Conservation (phyloP, 2,113 vertebrate species). For the Paratilapia polleni region DNA sequence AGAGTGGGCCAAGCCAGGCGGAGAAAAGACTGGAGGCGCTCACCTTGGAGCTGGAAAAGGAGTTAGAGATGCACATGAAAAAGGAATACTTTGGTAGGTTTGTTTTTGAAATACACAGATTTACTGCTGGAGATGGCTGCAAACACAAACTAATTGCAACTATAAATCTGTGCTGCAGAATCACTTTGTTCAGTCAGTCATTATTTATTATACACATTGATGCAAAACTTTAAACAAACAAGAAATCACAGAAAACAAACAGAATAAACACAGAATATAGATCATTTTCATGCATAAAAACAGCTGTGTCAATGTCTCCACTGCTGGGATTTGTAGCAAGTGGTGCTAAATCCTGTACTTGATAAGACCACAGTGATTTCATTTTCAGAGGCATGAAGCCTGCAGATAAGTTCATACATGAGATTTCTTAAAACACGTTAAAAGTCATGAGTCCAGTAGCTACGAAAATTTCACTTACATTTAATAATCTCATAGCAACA, state of each 20-base stretch:
- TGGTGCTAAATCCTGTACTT: neutral
- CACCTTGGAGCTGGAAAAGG: conserved; percentile 95
- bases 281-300: neutral
- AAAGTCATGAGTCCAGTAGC: fast-evolving
- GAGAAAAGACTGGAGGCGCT: conserved; percentile 93
- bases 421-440: neutral
- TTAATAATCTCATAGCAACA: neutral
- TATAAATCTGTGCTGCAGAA: neutral
- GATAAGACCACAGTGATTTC: neutral
- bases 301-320: neutral
- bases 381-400: neutral
- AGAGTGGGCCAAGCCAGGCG: conserved; percentile 90
- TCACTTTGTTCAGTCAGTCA: neutral
- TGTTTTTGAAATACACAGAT: neutral
- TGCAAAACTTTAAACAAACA: neutral
- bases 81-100: conserved; percentile 96
- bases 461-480: neutral
- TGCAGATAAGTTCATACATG: neutral
- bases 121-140: neutral
- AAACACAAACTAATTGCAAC: neutral
- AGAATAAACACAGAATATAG: neutral
- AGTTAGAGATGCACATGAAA: conserved; percentile 95
- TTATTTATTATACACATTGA: neutral
- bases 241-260: no score
- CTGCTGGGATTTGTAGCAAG: neutral